These are phyloP conservation scores for Mormyrus lacerda DNA, from an alignment of 2,113 vertebrate species.

Conservation along the genomic window DNA sequence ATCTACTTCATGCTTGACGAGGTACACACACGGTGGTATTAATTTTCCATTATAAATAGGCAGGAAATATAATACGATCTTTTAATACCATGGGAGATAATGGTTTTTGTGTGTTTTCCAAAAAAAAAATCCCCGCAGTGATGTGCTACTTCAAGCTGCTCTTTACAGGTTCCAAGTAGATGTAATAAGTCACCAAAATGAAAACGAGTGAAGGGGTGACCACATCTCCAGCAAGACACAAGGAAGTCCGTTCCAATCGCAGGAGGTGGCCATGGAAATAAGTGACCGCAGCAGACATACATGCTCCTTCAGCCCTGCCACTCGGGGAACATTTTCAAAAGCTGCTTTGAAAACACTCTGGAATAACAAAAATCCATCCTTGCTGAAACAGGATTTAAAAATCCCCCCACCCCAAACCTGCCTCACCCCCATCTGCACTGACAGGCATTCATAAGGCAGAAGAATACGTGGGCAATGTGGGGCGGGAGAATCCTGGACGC, in stretches of 20 bases:
- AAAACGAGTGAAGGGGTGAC: not conserved
- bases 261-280: not conserved
- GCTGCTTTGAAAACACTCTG: slow-evolving; percentile 3
- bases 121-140: not conserved
- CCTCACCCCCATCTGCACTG: not conserved
- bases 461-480: not conserved
- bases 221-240: not conserved
- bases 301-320: not conserved
- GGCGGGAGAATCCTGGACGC: not conserved
- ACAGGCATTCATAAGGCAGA: not conserved
- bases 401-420: not conserved
- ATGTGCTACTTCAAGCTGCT: not conserved
- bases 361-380: not conserved
- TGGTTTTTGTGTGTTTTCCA: not conserved
- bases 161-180: not conserved
- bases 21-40: not conserved
- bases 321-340: not conserved
- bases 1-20: not conserved
- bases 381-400: not conserved
- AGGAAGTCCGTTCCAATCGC: not conserved
- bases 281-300: not conserved
- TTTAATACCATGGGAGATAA: not conserved
- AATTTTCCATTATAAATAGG: not conserved
- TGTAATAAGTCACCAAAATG: not conserved
- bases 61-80: not conserved